Evolutionary conservation across 2,797 vertebrate genomes (phyloP).

Genomic region (Enoplosus armatus): DNA sequence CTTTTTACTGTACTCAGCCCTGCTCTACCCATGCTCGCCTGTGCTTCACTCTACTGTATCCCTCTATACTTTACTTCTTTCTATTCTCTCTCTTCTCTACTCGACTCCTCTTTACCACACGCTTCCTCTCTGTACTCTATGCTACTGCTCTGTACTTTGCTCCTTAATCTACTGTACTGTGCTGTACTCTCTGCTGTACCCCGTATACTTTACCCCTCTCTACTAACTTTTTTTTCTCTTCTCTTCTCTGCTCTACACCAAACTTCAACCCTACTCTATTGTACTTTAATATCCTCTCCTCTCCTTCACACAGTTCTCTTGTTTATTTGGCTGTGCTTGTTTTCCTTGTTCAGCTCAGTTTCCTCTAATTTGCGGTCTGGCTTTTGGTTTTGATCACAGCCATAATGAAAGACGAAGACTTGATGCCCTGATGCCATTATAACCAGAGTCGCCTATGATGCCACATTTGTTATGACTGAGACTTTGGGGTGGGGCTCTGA

Average conservation of each 20-base stretch:
- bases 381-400: constrained; percentile 59
- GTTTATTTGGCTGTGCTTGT: constrained; percentile 64
- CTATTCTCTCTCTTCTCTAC: not conserved
- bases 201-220: not conserved
- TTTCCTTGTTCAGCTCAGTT: constrained; percentile 59
- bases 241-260: constrained; percentile 1
- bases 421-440: constrained; percentile 63
- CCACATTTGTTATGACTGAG: constrained; percentile 73
- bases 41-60: not conserved
- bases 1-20: not conserved
- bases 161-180: not conserved
- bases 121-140: not conserved
- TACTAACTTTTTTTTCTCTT: not conserved
- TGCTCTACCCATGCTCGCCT: not conserved
- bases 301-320: constrained; percentile 44
- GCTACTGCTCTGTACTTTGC: not conserved
- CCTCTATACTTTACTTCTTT: not conserved
- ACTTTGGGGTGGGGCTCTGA: constrained; percentile 46
- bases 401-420: constrained; percentile 68
- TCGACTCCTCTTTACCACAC: not conserved
- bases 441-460: constrained; percentile 65
- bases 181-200: not conserved
- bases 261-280: constrained; percentile 6
- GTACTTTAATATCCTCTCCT: constrained; percentile 19
- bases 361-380: constrained; percentile 64